Evolutionary conservation across 2,797 vertebrate genomes (phyloP).

Genomic region (Aulostomus chinensis): DNA sequence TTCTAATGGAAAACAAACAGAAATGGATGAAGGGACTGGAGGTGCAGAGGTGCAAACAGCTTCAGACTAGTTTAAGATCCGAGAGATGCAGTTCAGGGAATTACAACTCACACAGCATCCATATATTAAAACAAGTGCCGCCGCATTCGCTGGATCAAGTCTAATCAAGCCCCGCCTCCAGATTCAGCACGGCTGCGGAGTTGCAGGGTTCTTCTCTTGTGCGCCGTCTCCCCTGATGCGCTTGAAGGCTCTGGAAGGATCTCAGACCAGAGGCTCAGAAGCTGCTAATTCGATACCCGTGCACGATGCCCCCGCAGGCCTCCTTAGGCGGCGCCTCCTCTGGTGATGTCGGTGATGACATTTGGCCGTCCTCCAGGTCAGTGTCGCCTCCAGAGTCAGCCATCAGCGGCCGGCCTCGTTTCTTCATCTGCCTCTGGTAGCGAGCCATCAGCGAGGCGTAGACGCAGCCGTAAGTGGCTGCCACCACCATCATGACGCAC

Average conservation of each 20-base stretch:
- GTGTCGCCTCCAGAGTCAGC: slow-evolving; percentile 68
- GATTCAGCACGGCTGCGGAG: too few relatives aligned
- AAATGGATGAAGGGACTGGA: slow-evolving; percentile 18
- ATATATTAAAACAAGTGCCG: slow-evolving; percentile 48
- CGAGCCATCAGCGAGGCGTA: slow-evolving; percentile 94
- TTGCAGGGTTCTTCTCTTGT: too few relatives aligned
- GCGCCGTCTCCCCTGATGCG: slow-evolving; percentile 10
- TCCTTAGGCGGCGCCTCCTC: slow-evolving; percentile 38
- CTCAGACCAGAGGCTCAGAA: slow-evolving; percentile 52
- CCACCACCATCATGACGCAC: slow-evolving; percentile 97
- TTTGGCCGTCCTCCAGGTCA: slow-evolving; percentile 50
- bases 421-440: slow-evolving; percentile 89
- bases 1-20: too few relatives aligned
- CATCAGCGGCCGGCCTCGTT: slow-evolving; percentile 82
- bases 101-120: slow-evolving; percentile 59
- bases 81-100: slow-evolving; percentile 49
- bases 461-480: slow-evolving; percentile 93
- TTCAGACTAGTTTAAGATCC: too few relatives aligned
- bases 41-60: slow-evolving; percentile 39
- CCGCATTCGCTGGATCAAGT: too few relatives aligned
- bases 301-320: slow-evolving; percentile 42
- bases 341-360: slow-evolving; percentile 15
- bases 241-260: not conserved
- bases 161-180: too few relatives aligned
- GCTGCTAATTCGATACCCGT: slow-evolving; percentile 75